Evolutionary conservation across 2,797 vertebrate species (phyloP).

Genomic region (Echiichthys vipera): DNA sequence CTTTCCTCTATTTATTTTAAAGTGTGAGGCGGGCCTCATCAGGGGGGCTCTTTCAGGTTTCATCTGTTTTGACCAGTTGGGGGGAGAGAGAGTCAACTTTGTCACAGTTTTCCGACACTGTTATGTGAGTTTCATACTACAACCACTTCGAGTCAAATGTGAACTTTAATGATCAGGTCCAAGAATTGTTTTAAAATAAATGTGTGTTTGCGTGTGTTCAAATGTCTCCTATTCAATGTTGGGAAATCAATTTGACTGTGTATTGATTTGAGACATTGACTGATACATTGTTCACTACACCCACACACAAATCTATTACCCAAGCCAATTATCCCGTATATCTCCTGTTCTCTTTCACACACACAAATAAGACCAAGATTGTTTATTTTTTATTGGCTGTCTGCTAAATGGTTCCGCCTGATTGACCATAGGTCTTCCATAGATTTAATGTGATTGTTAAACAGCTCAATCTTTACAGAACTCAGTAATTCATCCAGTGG

Average conservation of each 20-base stretch:
- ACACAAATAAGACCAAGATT: not conserved
- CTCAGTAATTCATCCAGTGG: not conserved
- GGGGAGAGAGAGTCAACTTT: too few species aligned
- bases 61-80: too few species aligned
- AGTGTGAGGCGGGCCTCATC: too few species aligned
- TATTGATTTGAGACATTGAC: constrained; percentile 53
- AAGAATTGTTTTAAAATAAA: too few species aligned
- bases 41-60: too few species aligned
- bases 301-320: constrained; percentile 9
- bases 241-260: constrained; percentile 30
- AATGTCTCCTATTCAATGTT: not conserved
- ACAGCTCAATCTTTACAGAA: not conserved
- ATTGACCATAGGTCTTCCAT: not conserved
- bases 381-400: constrained; percentile 5
- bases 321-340: constrained; percentile 12
- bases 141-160: too few species aligned
- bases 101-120: too few species aligned
- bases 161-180: too few species aligned
- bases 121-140: too few species aligned
- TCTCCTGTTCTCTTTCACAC: not conserved
- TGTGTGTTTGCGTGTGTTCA: not conserved
- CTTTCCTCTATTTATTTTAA: not conserved
- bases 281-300: constrained; percentile 31
- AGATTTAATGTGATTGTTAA: not conserved
- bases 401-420: not conserved